Evolutionary conservation across 2,113 vertebrate species (phyloP), one percentile per base, ranked within the genome.

Genomic region (Gymnobelideus leadbeateri): DNA sequence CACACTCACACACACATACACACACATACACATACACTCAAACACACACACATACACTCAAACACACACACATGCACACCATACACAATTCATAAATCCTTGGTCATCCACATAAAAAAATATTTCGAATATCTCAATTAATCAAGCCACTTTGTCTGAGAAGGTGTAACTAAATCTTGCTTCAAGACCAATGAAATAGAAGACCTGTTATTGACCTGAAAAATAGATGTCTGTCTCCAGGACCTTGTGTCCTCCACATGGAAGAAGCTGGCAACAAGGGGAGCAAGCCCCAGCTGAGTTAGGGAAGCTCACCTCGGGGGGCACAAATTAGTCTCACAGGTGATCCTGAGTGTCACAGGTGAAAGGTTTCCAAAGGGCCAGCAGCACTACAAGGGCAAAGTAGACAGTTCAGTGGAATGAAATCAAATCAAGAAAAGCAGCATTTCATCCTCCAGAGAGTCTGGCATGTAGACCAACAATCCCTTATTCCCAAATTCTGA

Each of bases 111-210:
- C 84, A 61, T 89, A 91, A 90, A 91, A 90, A 92, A 94, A 50
- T 61, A 19, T 23, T 96, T 91, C 89, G 21, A 53, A 1, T 84
- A 92, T 54, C 53, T 95, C 51, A 89, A 8, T 43, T n/a, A 95
- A 26, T n/a, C 16, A 31, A 94, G 93, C 21, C 11, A 47, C 91
- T 96, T 96, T 54, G 46, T 90, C 26, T 55, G 43, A 2, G 24
- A 52, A 89, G 89, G 47, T 90, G 21, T 2, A 84, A 84, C 23
- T n/a, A 68, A 68, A 68, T 26, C 57, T 31, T 31, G 57, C 11
- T 31, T 10, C 57, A 68, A 9, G 28, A 43, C 19, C 6, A 43
- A 23, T 43, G n/a, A 84, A 84, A 84, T 9, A 84, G 14, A 68
- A 68, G n/a, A 23, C n/a, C 19, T 84, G 14, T 43, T 21, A 16